Percentiles rank a stretch among this genome's conserved stretches.
phyloP scores from a whole-genome alignment of 30 jellyfish, hydroid and myxozoan species.

The Hydra vulgaris region DNA sequence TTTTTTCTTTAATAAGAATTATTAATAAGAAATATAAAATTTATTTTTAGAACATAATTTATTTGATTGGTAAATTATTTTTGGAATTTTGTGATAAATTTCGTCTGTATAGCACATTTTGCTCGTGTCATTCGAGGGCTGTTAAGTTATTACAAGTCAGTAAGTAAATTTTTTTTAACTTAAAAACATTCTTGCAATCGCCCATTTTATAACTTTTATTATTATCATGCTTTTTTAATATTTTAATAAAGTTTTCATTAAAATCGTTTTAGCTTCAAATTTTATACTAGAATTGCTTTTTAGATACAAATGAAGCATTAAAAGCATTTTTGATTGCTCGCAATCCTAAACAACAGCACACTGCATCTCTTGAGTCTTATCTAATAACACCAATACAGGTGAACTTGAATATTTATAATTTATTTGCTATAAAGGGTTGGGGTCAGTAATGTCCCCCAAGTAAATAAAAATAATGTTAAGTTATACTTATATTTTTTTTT shows the following conservation, averaged over 20 bases:
- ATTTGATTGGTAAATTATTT: slow-evolving; percentile 79
- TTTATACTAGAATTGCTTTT: neutral
- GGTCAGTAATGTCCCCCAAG: no score
- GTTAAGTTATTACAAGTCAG: slow-evolving; percentile 79
- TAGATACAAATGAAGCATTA: slow-evolving; percentile 64
- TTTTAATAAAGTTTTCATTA: no score
- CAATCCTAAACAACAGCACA: slow-evolving; percentile 91
- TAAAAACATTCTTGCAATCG: no score
- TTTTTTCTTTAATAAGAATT: no score
- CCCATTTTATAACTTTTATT: neutral
- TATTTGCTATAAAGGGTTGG: no score
- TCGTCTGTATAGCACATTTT: slow-evolving; percentile 87
- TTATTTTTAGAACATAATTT: slow-evolving; percentile 59
- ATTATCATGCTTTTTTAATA: neutral
- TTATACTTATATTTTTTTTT: no score
- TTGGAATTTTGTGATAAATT: slow-evolving; percentile 74
- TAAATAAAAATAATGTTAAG: no score
- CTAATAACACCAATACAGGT: slow-evolving; percentile 91
- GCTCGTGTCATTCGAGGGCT: slow-evolving; percentile 97
- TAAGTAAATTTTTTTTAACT: slow-evolving; percentile 6
- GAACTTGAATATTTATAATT: no score
- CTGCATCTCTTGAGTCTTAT: slow-evolving; percentile 83
- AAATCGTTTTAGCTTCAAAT: no score
- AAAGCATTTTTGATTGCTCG: slow-evolving; percentile 80
- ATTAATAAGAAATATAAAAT: no score